phyloP scores from a whole-genome alignment of 2,113 vertebrate species.

The Otocyon megalotis region DNA sequence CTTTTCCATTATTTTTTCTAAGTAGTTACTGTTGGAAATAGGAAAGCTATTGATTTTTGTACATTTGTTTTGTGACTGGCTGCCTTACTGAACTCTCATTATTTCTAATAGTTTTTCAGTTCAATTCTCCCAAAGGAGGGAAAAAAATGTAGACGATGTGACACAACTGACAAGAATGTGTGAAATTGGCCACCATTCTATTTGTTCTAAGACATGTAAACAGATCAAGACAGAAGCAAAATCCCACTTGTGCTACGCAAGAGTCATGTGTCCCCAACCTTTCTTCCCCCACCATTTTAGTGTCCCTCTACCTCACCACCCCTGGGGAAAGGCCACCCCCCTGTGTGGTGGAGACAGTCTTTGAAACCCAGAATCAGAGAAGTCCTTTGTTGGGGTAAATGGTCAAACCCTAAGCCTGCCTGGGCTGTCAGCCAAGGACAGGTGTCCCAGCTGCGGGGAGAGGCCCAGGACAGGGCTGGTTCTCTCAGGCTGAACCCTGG shows the following conservation, averaged over 20 bases:
- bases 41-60: conserved; percentile 77
- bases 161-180: conserved; percentile 31
- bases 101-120: conserved; percentile 78
- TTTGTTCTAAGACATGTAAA: background rate
- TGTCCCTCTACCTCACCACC: fast-evolving
- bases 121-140: conserved; percentile 49
- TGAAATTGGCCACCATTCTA: background rate
- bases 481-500: background rate
- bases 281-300: background rate
- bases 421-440: no score
- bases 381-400: background rate
- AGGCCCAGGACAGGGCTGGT: background rate
- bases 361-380: background rate
- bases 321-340: background rate
- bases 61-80: conserved; percentile 73
- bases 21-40: conserved; percentile 74
- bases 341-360: background rate
- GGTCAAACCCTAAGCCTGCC: background rate
- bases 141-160: background rate
- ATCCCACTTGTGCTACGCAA: fast-evolving
- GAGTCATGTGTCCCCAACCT: no score
- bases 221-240: background rate
- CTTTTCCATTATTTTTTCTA: conserved; percentile 75
- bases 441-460: background rate
- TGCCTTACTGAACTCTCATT: conserved; percentile 79